A percentile compares a stretch with the other conserved stretches of the same genome.
Evolutionary conservation across 2,113 vertebrate species (phyloP).

Genomic region (Willisornis vidua): DNA sequence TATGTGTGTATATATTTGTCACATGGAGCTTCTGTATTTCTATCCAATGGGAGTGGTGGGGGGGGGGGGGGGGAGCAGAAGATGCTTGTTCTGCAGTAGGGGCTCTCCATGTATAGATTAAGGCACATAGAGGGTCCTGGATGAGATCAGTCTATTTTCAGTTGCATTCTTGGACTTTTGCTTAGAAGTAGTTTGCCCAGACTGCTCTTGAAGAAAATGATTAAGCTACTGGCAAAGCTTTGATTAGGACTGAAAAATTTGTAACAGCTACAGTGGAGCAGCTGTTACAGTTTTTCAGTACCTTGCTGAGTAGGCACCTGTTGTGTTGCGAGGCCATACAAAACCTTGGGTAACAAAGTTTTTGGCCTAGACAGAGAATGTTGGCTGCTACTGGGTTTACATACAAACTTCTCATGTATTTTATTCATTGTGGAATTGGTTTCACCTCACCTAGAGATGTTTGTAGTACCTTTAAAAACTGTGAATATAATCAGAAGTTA

Average conservation of each 20-base stretch:
- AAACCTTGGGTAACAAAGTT: neutral
- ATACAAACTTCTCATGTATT: neutral
- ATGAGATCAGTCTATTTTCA: neutral
- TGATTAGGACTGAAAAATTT: neutral
- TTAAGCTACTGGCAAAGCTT: neutral
- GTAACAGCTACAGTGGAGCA: neutral
- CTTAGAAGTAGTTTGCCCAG: neutral
- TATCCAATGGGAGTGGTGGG: accelerated
- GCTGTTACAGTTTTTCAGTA: neutral
- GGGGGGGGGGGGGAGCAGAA: accelerated
- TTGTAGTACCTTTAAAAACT: neutral
- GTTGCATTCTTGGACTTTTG: neutral
- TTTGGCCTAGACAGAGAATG: neutral
- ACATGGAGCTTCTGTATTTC: neutral
- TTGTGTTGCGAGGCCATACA: neutral
- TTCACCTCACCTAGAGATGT: neutral
- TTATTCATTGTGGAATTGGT: neutral
- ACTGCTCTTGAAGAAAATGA: neutral
- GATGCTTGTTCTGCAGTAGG: neutral
- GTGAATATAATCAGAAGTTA: neutral
- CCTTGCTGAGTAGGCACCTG: neutral
- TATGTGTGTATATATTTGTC: neutral
- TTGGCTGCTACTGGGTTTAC: neutral
- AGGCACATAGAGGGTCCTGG: neutral
- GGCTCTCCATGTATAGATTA: neutral